Conservation (phyloP, 2,113 vertebrate species). For the Otis tarda region DNA sequence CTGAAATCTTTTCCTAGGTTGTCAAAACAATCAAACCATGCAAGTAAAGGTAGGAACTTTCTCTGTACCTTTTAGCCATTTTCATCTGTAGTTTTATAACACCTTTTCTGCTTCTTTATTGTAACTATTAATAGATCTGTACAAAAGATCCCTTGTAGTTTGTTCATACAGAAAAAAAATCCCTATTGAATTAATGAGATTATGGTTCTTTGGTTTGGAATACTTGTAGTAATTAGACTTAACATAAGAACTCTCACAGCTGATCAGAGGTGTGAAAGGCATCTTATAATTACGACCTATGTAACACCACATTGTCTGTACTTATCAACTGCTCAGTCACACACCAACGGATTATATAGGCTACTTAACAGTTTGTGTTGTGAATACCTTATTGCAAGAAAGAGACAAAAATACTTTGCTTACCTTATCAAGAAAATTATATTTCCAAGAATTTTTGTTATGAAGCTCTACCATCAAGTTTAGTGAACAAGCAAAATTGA, state of each 20-base stretch:
- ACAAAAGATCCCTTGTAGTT: not conserved
- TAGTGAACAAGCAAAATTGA: not conserved
- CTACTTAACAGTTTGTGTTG: not conserved
- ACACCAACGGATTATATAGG: not conserved
- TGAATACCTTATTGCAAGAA: not conserved
- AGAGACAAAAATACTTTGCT: not conserved
- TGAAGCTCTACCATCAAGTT: not conserved
- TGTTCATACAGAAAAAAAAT: not conserved
- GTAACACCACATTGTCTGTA: not conserved
- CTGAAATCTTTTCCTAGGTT: not conserved
- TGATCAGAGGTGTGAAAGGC: not conserved
- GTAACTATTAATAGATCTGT: not conserved
- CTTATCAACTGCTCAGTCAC: not conserved
- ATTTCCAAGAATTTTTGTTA: not conserved
- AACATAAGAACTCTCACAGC: not conserved
- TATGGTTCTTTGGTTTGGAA: not conserved
- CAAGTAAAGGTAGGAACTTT: not conserved
- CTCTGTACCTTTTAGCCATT: not conserved
- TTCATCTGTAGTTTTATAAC: not conserved
- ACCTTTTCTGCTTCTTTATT: not conserved
- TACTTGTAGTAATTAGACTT: not conserved
- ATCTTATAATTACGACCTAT: not conserved
- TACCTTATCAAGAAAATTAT: not conserved
- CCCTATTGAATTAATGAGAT: not conserved
- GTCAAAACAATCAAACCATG: not conserved